Base-by-base conservation (phyloP, 2,797 vertebrate genomes). In the Arrhamphus sclerolepis region DNA sequence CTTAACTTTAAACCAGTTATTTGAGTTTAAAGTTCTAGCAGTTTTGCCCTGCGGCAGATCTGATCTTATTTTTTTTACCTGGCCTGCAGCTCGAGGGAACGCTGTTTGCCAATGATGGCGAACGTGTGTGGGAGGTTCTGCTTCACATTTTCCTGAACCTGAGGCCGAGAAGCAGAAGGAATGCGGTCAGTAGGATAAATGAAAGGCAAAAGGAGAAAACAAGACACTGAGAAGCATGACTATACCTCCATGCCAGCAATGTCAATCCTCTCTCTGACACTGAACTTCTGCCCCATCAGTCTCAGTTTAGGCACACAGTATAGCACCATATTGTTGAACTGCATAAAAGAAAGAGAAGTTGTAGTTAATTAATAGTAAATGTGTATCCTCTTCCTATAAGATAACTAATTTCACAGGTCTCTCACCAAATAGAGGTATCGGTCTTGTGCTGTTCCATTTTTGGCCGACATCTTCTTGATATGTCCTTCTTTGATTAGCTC, bases 301-400 rank as follows among this genome's bases (percentile, higher is more conserved):
- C 97, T 85, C 70, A 98, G 92, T 75, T 98, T 98, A 63, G 97
- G 97, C 78, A 98, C 96, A 22, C 97, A 99, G 87, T 99, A 98
- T 20, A 99, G 94, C 81, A 99, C 84, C 96, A 98, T 98, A 68
- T 96, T 98, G 89, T 98, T 98, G 87, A 99, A 98, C 97, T 99
- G 56, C 22, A 82, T 31, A 2, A 51, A 8, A 73, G 17, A 62
- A 21, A 70, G 17, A 56, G 8, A 65, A 1, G 13, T 16, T 19
- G 20, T 1, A 38, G 26, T 29, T 63, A 39, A 61, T 41, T 8
- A 56, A 17, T 5, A 21, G 19, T 11, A 46, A 18, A 49, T 17
- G 10, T 42, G 7, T 10, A 22, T 46, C 6, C 20, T 46, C 14
- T n/a, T 11, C 3, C 20, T 7, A 39, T 6, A 6, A 18, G 18